Evolutionary conservation across 2,888 invertebrate genomes (phyloP).

Genomic region (Phyllotreta striolata): DNA sequence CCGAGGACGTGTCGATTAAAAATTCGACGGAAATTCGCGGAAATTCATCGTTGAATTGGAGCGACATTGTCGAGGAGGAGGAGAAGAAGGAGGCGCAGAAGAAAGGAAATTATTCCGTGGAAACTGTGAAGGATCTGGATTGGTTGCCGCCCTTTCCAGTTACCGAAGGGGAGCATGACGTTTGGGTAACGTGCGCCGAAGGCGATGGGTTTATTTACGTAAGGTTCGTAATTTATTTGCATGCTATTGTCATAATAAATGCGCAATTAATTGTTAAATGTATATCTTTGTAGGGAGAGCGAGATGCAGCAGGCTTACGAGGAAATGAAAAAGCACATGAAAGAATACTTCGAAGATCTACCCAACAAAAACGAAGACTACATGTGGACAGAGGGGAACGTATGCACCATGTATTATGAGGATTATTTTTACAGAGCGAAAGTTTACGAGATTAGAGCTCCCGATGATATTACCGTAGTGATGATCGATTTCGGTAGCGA

Average conservation of each 20-base stretch:
- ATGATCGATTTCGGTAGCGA: constrained; percentile 88
- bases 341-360: constrained; percentile 45
- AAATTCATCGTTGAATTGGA: constrained; percentile 21
- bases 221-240: constrained; percentile 8
- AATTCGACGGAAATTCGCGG: background rate
- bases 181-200: constrained; percentile 70
- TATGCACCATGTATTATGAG: constrained; percentile 76
- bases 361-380: constrained; percentile 30
- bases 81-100: constrained; percentile 2
- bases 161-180: constrained; percentile 65
- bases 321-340: constrained; percentile 51
- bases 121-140: constrained; percentile 46
- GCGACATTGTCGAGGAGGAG: constrained; percentile 34
- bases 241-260: no score
- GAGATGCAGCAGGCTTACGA: constrained; percentile 45
- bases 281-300: constrained; percentile 51
- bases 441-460: constrained; percentile 59
- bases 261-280: no score
- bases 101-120: background rate
- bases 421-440: constrained; percentile 76
- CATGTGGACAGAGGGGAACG: constrained; percentile 69
- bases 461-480: constrained; percentile 63
- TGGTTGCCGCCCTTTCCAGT: constrained; percentile 71
- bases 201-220: constrained; percentile 61
- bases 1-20: background rate